phyloP scores from a whole-genome alignment of 2,797 vertebrate species.

The Bovichtus diacanthus region DNA sequence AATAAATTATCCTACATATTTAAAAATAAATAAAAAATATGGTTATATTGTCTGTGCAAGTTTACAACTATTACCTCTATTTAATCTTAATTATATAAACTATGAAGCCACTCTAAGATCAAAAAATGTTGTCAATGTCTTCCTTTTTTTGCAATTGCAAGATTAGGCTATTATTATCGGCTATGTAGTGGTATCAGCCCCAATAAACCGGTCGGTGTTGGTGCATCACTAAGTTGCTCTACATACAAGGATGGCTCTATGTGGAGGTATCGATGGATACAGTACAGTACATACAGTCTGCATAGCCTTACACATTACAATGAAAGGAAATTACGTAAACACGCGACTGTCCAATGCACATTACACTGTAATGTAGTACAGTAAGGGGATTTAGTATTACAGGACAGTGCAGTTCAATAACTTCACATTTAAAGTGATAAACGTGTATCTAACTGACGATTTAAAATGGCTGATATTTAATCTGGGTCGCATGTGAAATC shows the following conservation, averaged over 20 bases:
- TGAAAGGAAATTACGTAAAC: not conserved
- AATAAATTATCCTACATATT: not conserved
- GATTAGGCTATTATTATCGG: too few relatives aligned
- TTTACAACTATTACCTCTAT: too few relatives aligned
- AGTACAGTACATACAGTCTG: not conserved
- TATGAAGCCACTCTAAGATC: not conserved
- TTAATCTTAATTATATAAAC: not conserved
- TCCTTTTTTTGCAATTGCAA: not conserved
- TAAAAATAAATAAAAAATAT: too few relatives aligned
- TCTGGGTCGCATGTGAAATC: not conserved
- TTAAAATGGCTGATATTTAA: constrained; percentile 12
- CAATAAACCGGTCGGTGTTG: not conserved
- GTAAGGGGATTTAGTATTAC: too few relatives aligned
- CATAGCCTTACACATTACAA: not conserved
- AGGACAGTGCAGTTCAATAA: not conserved
- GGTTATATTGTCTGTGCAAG: not conserved
- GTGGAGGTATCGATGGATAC: not conserved
- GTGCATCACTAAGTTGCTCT: not conserved
- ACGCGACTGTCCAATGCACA: not conserved
- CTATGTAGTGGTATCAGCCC: not conserved
- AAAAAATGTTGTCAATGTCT: not conserved
- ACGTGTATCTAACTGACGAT: not conserved
- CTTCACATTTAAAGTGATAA: not conserved
- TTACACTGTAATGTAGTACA: not conserved
- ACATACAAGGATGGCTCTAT: not conserved